These are phyloP conservation scores for Hemichromis elongatus DNA, from an alignment of 2,113 vertebrate genomes.

Conservation along the genomic window DNA sequence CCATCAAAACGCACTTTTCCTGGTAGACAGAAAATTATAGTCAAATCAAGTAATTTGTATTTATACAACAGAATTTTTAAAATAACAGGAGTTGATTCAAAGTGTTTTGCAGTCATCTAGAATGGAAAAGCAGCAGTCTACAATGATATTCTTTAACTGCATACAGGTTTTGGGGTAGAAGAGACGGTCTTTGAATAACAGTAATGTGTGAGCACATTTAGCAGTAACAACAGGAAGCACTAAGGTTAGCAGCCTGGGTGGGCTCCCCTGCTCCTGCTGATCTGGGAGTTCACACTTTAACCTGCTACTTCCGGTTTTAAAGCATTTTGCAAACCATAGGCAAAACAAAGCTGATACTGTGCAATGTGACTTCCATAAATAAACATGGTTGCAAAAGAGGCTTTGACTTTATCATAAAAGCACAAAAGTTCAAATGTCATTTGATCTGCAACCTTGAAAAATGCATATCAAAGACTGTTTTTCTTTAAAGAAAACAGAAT, in stretches of 20 bases:
- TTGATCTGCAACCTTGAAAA: neutral
- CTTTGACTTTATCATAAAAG: neutral
- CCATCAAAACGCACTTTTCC: conserved; percentile 52
- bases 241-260: neutral
- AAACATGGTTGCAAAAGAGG: neutral
- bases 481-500: neutral
- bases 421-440: neutral
- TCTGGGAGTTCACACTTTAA: neutral
- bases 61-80: neutral
- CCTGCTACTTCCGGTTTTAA: conserved; percentile 2
- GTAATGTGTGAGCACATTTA: neutral
- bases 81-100: neutral
- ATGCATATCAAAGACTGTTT: neutral
- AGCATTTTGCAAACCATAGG: neutral
- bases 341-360: neutral
- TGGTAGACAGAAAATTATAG: neutral
- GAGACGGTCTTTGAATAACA: neutral
- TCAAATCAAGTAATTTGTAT: neutral
- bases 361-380: neutral
- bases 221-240: conserved; percentile 12
- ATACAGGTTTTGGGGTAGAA: neutral
- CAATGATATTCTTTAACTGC: neutral
- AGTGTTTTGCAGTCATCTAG: neutral
- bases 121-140: neutral
- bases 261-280: neutral